Evolutionary conservation across 2,113 vertebrate species (phyloP).

Genomic region (Pyrgilauda ruficollis): DNA sequence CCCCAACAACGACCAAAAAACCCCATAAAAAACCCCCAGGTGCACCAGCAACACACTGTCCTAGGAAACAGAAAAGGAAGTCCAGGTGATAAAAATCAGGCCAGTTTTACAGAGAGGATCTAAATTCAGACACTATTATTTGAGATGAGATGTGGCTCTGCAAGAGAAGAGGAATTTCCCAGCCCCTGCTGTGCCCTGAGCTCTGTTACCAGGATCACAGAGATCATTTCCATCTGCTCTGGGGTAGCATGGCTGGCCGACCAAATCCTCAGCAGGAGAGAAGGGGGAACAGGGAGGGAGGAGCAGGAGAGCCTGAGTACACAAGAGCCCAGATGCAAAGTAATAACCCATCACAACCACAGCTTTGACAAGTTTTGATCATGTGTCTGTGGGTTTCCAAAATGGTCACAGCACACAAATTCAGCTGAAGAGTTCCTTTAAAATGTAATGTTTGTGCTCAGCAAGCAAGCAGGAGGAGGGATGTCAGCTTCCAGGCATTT

Average conservation of each 20-base stretch:
- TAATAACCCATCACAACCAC: not conserved
- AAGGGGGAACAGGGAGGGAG: not conserved
- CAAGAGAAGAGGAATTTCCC: not conserved
- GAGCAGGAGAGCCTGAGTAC: not conserved
- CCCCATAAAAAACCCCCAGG: rapidly evolving
- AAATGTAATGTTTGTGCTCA: not conserved
- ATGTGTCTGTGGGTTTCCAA: not conserved
- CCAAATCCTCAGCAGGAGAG: slow-evolving; percentile 1
- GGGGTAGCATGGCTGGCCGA: not conserved
- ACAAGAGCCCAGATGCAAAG: not conserved
- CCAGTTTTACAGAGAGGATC: not conserved
- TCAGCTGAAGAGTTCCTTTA: not conserved
- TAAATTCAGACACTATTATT: not conserved
- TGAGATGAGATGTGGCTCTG: not conserved
- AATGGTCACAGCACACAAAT: not conserved
- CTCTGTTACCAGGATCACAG: not conserved
- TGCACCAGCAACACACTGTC: not conserved
- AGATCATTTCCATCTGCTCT: slow-evolving; percentile 6
- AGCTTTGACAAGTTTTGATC: not conserved
- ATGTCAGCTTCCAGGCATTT: not conserved
- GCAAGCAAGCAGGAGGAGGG: not conserved
- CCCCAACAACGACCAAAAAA: not conserved
- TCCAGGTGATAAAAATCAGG: not conserved
- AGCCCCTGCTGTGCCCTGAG: not conserved
- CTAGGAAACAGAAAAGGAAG: not conserved